Evolutionary conservation across 1,140 invertebrate genomes (phyloP).

Genomic region (Drosophila truncata): DNA sequence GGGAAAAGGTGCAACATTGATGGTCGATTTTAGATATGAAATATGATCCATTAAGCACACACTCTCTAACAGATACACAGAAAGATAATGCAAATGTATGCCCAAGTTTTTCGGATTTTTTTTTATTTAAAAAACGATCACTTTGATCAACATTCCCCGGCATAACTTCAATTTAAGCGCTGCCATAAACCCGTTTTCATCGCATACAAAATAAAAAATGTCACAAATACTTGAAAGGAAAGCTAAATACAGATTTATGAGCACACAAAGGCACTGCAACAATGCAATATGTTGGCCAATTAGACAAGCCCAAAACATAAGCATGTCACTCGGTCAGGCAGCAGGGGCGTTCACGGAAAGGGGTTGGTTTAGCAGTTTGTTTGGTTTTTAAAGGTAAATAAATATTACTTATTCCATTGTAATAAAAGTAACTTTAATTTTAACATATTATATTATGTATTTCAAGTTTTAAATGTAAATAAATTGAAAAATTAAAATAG

Average conservation of each 20-base stretch:
- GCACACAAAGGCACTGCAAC: conserved; percentile 35
- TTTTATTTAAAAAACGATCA: conserved; percentile 29
- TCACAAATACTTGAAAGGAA: conserved; percentile 54
- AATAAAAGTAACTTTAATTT: neutral
- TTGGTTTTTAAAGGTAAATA: neutral
- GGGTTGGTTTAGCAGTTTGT: neutral
- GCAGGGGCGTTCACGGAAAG: neutral
- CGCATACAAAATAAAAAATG: conserved; percentile 3
- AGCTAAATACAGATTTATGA: conserved; percentile 65
- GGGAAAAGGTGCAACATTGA: conserved; percentile 63
- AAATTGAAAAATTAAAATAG: neutral
- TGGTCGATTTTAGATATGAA: conserved; percentile 63
- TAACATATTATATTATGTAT: neutral
- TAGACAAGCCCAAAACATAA: conserved; percentile 56
- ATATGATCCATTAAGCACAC: conserved; percentile 49
- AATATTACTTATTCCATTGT: neutral
- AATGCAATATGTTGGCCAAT: conserved; percentile 60
- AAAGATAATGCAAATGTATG: conserved; percentile 35
- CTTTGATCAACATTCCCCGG: conserved; percentile 25
- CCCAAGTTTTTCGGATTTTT: conserved; percentile 35
- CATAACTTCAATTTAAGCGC: conserved; percentile 12
- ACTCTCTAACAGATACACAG: conserved; percentile 1
- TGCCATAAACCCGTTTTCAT: conserved; percentile 40
- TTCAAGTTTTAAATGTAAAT: neutral
- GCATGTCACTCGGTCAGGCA: conserved; percentile 12